Conservation (phyloP, 2,888 invertebrate species). For the Lochmaea capreae region DNA sequence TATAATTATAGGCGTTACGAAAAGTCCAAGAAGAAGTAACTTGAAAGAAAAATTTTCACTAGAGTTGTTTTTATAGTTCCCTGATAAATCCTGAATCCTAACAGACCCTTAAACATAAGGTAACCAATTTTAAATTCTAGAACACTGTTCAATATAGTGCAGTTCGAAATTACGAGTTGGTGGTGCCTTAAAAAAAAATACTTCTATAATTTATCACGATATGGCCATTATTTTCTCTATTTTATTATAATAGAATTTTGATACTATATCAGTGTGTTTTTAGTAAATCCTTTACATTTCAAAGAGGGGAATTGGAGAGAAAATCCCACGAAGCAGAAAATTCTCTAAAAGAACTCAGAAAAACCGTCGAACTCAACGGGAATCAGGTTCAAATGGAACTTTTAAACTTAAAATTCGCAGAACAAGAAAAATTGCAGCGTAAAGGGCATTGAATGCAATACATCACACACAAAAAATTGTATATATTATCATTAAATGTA, state of each 20-base stretch:
- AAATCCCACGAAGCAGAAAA: constrained; percentile 67
- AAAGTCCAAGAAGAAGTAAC: not conserved
- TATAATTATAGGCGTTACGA: not conserved
- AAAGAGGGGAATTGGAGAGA: constrained; percentile 66
- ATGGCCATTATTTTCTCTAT: no score
- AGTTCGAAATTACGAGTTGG: no score
- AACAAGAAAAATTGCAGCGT: constrained; percentile 20
- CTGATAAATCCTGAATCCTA: no score
- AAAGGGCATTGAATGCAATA: not conserved
- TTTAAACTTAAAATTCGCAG: constrained; percentile 46
- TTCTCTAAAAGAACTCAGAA: constrained; percentile 68
- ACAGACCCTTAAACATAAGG: not conserved
- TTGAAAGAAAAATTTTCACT: not conserved
- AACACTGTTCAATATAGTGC: no score
- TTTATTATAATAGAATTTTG: no score
- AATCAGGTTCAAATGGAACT: constrained; percentile 68
- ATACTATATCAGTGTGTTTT: constrained; percentile 48
- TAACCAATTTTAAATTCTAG: not conserved
- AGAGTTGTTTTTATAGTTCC: not conserved
- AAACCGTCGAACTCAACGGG: constrained; percentile 69
- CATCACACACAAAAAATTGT: not conserved
- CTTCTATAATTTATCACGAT: no score
- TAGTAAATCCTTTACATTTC: constrained; percentile 69
- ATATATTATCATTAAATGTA: not conserved
- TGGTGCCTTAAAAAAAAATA: no score